Conservation (phyloP, 1,140 invertebrate species). For the Berghia stephanieae region DNA sequence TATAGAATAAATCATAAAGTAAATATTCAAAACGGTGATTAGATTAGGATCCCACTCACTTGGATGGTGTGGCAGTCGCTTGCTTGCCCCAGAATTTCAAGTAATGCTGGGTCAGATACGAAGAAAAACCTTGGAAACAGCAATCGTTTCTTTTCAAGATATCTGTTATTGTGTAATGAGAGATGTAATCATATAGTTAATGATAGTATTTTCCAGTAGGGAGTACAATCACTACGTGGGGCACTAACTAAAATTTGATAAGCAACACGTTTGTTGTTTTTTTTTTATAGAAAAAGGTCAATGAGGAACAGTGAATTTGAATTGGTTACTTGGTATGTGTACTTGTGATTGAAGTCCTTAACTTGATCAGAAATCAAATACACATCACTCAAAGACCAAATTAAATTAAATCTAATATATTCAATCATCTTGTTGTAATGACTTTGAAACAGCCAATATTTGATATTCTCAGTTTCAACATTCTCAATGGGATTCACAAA, state of each 20-base stretch:
- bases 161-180: constrained; percentile 69
- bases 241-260: background rate
- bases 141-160: constrained; percentile 92
- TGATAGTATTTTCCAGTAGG: too few relatives aligned
- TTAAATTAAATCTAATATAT: too few relatives aligned
- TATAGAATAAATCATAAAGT: too few relatives aligned
- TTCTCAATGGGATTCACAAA: too few relatives aligned
- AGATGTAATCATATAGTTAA: background rate
- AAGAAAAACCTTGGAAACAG: constrained; percentile 98
- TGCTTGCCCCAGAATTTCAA: constrained; percentile 95
- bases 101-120: constrained; percentile 92
- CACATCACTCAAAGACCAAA: too few relatives aligned
- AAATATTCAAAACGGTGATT: too few relatives aligned
- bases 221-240: too few relatives aligned
- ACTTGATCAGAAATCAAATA: too few relatives aligned
- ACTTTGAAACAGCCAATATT: too few relatives aligned
- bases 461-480: too few relatives aligned
- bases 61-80: constrained; percentile 98
- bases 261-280: background rate
- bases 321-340: background rate
- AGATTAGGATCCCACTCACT: constrained; percentile 57
- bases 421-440: too few relatives aligned
- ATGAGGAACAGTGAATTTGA: background rate
- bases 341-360: too few relatives aligned
- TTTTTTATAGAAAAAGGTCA: background rate